Base-by-base conservation (phyloP, 37 sponge, comb jelly and placozoan species). In the Halichondria panicea region DNA sequence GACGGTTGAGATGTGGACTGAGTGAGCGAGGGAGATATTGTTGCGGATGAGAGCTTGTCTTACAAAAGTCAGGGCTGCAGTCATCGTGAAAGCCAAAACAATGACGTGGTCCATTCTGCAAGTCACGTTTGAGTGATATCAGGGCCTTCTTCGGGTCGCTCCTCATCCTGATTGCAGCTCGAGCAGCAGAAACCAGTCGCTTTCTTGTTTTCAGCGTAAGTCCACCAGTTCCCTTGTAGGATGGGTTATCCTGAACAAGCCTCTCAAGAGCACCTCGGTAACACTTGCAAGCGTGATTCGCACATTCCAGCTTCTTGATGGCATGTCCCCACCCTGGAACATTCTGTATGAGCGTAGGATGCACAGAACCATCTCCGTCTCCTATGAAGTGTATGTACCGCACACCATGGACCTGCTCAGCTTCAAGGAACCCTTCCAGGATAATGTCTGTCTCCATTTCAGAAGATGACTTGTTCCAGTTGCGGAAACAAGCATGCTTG, bases 271-370 rank as follows among this genome's bases (percentile, higher is more conserved):
- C 36, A 24, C 69, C 50, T 24, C 74, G 34, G 67, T 79, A 79
- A 25, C 78, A 77, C 48, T 86, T 79, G 55, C 63, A 71, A 13
- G 87, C 46, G 34, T 86, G 80, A 27, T 86, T 86, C 28, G 80
- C 87, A 74, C 86, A 85, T 24, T 77, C 86, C 0, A 77, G 19
- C 59, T 85, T 85, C 15, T 45, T 71, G 43, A 85, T 75, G 55
- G 33, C 39, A 1, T 34, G 36, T 1, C 76, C 84, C 72, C 72
- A 78, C 24, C 28, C 65, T 42, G 63, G 68, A 22, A 69, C 85
- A 50, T 39, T 36, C 28, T 75, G 43, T 22, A 74, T 37, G 25
- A 83, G 72, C 2, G 76, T 74, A 22, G 84, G 28, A 9, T 71
- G 62, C 1, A 79, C 80, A 21, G 70, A 79, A 33, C 80, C 69